Conservation (phyloP, 2,113 vertebrate genomes). For the Mesoclemmys tuberculata region DNA sequence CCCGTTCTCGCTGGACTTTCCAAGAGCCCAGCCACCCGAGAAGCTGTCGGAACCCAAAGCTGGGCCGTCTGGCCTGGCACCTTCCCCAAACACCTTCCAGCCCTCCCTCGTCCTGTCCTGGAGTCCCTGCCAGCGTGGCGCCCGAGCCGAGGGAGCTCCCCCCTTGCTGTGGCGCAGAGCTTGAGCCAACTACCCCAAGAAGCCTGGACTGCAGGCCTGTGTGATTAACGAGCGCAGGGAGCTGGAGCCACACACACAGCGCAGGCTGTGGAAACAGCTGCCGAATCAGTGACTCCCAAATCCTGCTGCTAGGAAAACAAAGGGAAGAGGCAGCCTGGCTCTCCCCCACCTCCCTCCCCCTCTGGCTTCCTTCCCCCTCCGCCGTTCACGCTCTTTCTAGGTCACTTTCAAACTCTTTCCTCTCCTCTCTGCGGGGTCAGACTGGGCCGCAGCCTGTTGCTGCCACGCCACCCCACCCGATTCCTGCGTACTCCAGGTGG, state of each 20-base stretch:
- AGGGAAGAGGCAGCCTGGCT: background rate
- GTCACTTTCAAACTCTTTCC: background rate
- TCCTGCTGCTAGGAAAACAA: conserved; percentile 42
- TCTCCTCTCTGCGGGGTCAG: rapidly evolving
- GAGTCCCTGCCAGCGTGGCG: background rate
- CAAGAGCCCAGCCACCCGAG: background rate
- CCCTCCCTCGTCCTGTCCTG: background rate
- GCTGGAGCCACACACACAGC: background rate
- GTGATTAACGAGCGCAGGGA: conserved; percentile 27
- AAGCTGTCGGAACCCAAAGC: background rate
- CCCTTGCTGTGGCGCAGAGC: background rate
- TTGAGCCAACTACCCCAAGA: background rate
- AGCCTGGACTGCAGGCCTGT: background rate
- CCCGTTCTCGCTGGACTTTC: background rate
- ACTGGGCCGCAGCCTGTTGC: background rate
- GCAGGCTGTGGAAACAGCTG: conserved; percentile 55
- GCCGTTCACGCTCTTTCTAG: background rate
- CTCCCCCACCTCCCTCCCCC: background rate
- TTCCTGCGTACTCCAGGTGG: background rate
- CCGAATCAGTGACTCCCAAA: conserved; percentile 28
- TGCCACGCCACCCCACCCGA: rapidly evolving
- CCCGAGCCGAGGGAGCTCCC: background rate
- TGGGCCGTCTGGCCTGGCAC: background rate
- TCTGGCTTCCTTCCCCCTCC: background rate
- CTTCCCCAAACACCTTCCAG: background rate